A percentile compares a stretch with the other conserved stretches of the same genome.
Conservation (phyloP, 2,888 invertebrate genomes). For the Drosophila suboccidentalis region DNA sequence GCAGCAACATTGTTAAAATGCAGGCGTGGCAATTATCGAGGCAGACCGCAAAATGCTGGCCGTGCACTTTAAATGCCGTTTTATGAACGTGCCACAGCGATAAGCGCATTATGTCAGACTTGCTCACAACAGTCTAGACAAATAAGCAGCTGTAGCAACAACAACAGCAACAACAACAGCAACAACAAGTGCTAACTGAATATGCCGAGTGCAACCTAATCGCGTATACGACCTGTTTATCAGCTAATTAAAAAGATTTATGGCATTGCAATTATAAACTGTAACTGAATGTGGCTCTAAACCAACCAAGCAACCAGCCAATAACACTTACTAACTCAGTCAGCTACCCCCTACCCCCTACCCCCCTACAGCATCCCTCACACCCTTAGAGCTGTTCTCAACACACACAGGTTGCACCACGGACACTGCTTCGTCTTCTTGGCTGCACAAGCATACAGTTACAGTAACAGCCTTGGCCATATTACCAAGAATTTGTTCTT, state of each 20-base stretch:
- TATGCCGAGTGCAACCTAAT: slow-evolving; percentile 38
- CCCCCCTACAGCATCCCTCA: background rate
- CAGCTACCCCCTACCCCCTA: background rate
- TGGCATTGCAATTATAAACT: slow-evolving; percentile 53
- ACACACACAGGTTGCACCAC: background rate
- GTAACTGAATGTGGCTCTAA: slow-evolving; percentile 13
- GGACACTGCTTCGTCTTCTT: slow-evolving; percentile 1
- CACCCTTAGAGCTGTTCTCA: background rate
- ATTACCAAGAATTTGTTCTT: background rate
- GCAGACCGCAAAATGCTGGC: slow-evolving; percentile 17
- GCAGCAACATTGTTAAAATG: slow-evolving; percentile 11
- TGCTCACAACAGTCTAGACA: slow-evolving; percentile 21
- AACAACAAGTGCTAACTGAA: slow-evolving; percentile 31
- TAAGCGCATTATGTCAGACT: slow-evolving; percentile 30
- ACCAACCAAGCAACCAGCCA: slow-evolving; percentile 1
- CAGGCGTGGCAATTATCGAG: slow-evolving; percentile 22
- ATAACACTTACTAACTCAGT: slow-evolving; percentile 10
- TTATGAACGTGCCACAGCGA: slow-evolving; percentile 29
- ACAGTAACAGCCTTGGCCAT: slow-evolving; percentile 11
- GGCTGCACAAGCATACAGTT: slow-evolving; percentile 3
- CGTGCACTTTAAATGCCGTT: slow-evolving; percentile 37
- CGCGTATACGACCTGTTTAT: slow-evolving; percentile 61
- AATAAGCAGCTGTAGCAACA: slow-evolving; percentile 6
- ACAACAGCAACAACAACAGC: background rate
- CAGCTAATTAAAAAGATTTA: slow-evolving; percentile 68